phyloP scores from a whole-genome alignment of 1,140 invertebrate genomes.

The Berghia stephanieae region DNA sequence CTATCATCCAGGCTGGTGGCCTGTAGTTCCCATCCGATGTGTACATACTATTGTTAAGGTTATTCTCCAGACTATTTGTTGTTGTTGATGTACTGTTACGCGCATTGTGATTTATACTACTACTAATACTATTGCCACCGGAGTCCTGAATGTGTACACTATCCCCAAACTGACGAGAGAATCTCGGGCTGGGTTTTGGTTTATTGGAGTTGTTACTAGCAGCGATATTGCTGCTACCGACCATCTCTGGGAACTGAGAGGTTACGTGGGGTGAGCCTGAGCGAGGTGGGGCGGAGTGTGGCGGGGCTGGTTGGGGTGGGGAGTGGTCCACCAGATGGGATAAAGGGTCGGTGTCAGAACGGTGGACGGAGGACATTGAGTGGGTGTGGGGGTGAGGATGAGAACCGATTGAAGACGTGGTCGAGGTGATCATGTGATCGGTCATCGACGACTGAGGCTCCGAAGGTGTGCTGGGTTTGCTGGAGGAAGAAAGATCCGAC shows the following conservation, averaged over 20 bases:
- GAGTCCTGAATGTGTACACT: conserved; percentile 4
- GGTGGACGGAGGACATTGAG: conserved; percentile 28
- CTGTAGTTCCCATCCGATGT: conserved; percentile 17
- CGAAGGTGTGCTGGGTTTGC: conserved; percentile 28
- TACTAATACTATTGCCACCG: not conserved
- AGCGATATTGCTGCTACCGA: not conserved
- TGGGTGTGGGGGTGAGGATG: no score
- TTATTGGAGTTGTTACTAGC: no score
- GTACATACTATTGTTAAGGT: no score
- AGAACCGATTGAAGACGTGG: conserved; percentile 12
- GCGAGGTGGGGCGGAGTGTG: conserved; percentile 18
- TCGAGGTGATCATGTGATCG: conserved; percentile 28
- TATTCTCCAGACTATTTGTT: no score
- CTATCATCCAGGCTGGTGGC: conserved; percentile 27
- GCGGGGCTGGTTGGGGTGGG: conserved; percentile 25
- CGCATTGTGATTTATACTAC: no score
- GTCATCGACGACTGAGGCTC: conserved; percentile 19
- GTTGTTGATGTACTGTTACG: no score
- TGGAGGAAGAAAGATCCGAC: conserved; percentile 56
- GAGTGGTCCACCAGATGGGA: conserved; percentile 19
- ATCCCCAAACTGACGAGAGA: conserved; percentile 53
- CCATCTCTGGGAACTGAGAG: conserved; percentile 25
- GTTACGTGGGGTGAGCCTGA: no score
- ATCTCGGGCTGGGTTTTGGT: conserved; percentile 59
- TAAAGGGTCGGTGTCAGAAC: conserved; percentile 28